These are phyloP conservation scores for Bradynema listronoti DNA, from an alignment of 1,140 invertebrate genomes.

Conservation along the genomic window DNA sequence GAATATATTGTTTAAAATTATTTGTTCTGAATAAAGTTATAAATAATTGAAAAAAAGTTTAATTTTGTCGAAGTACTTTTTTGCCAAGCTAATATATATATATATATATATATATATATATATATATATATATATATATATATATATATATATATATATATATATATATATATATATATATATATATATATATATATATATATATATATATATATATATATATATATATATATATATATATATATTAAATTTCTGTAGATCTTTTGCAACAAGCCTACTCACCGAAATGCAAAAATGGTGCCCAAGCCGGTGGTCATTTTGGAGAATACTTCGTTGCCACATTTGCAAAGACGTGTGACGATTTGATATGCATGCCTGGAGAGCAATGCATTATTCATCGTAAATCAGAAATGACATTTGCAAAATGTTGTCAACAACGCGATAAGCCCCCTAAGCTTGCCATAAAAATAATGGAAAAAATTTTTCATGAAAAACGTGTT, in stretches of 20 bases:
- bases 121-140: too few relatives aligned
- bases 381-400: constrained; percentile 13
- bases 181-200: too few relatives aligned
- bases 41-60: too few relatives aligned
- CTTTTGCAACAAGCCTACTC: constrained; percentile 6
- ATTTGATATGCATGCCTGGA: constrained; percentile 4
- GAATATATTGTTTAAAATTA: too few relatives aligned
- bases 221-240: too few relatives aligned
- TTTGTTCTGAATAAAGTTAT: too few relatives aligned
- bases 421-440: constrained; percentile 14
- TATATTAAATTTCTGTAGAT: constrained; percentile 10
- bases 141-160: too few relatives aligned
- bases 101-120: too few relatives aligned
- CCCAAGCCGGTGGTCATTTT: constrained; percentile 10
- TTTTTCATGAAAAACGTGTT: background rate
- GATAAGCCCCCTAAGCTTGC: background rate
- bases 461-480: constrained; percentile 1
- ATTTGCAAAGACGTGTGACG: constrained; percentile 10
- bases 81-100: too few relatives aligned
- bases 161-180: too few relatives aligned
- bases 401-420: constrained; percentile 1
- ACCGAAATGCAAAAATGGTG: constrained; percentile 6
- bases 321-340: constrained; percentile 15
- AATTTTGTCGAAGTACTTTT: too few relatives aligned
- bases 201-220: too few relatives aligned